These are phyloP conservation scores for Drosophila malerkotliana DNA, from an alignment of 1,140 invertebrate species.

Conservation along the genomic window DNA sequence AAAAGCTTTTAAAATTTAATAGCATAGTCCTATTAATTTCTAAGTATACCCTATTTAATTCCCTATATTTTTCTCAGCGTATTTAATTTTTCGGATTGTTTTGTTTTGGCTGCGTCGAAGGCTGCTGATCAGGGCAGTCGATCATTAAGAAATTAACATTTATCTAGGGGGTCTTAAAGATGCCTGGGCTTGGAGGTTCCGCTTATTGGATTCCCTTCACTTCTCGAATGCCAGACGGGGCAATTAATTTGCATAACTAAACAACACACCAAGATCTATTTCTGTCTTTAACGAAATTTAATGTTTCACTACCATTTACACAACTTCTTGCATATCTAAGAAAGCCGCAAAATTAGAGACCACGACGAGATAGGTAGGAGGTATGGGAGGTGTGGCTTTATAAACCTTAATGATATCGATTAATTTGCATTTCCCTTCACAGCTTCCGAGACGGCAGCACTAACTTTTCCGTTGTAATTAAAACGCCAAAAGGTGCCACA, in stretches of 20 bases:
- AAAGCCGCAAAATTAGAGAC: conserved; percentile 36
- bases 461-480: conserved; percentile 76
- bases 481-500: conserved; percentile 80
- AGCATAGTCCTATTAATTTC: too few species aligned
- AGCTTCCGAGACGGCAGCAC: conserved; percentile 23
- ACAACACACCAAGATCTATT: conserved; percentile 57
- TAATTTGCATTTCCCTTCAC: conserved; percentile 71
- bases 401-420: conserved; percentile 79
- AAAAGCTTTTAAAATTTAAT: too few species aligned
- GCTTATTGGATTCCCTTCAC: conserved; percentile 67
- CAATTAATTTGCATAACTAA: conserved; percentile 79
- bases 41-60: too few species aligned
- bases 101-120: conserved; percentile 42
- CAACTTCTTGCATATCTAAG: conserved; percentile 46
- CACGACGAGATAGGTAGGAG: neutral
- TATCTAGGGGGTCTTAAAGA: conserved; percentile 25
- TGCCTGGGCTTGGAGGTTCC: conserved; percentile 33
- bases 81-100: conserved; percentile 6
- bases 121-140: conserved; percentile 53
- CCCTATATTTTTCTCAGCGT: conserved; percentile 2
- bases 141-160: conserved; percentile 75
- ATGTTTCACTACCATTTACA: conserved; percentile 33
- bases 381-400: conserved; percentile 33
- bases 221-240: conserved; percentile 39
- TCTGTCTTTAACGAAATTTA: conserved; percentile 31